A percentile compares a stretch with the other conserved stretches of the same genome.
Evolutionary conservation across 1,140 invertebrate genomes (phyloP).

Genomic region (Lasioglossum baleicum): DNA sequence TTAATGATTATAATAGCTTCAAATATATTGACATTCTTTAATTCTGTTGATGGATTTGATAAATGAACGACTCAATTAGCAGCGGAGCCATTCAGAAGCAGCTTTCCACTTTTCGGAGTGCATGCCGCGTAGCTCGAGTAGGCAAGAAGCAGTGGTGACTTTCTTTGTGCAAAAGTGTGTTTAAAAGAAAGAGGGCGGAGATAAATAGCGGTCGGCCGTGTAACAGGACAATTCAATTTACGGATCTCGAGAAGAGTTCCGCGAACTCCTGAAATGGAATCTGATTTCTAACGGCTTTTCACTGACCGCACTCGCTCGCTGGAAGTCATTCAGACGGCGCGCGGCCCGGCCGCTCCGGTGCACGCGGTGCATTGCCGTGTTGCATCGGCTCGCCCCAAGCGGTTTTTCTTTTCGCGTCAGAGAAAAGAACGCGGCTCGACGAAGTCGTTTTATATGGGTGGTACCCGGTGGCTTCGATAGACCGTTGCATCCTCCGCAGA

Average conservation of each 20-base stretch:
- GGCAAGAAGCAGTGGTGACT: background rate
- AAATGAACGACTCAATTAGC: too few relatives aligned
- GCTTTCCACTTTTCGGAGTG: too few relatives aligned
- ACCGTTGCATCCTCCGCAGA: slow-evolving; percentile 48
- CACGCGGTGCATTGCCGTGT: slow-evolving; percentile 1
- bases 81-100: too few relatives aligned
- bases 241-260: slow-evolving; percentile 20
- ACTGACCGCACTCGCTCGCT: slow-evolving; percentile 43
- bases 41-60: too few relatives aligned
- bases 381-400: slow-evolving; percentile 8
- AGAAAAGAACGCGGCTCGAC: slow-evolving; percentile 30
- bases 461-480: slow-evolving; percentile 19
- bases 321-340: slow-evolving; percentile 37
- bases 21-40: too few relatives aligned
- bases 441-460: slow-evolving; percentile 25
- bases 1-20: too few relatives aligned
- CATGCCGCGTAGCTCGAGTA: too few relatives aligned
- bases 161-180: background rate
- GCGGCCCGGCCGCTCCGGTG: background rate
- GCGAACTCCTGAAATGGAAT: slow-evolving; percentile 64
- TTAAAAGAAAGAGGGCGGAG: background rate
- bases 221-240: slow-evolving; percentile 45
- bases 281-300: slow-evolving; percentile 73
- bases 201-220: background rate
- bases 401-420: slow-evolving; percentile 31